These are phyloP conservation scores for Acholoe squamosa DNA, from an alignment of 2,888 invertebrate genomes.

Conservation along the genomic window DNA sequence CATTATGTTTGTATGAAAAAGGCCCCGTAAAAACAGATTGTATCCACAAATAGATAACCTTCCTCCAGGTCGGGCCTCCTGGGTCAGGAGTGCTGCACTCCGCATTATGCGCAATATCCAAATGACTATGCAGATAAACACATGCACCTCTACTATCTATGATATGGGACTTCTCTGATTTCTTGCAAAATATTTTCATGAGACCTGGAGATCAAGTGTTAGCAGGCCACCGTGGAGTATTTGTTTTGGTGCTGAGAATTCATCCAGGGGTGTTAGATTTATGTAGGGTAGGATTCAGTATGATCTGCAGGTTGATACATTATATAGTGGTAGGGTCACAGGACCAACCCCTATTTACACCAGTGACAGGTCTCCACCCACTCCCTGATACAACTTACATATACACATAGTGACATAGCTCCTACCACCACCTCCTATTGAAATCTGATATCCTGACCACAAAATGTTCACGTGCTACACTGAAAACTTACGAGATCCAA, in stretches of 20 bases:
- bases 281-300: neutral
- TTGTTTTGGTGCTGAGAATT: neutral
- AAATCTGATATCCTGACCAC: neutral
- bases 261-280: neutral
- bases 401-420: neutral
- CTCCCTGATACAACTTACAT: neutral
- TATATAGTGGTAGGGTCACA: neutral
- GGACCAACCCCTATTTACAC: conserved; percentile 13
- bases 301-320: neutral
- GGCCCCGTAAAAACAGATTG: neutral
- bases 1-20: neutral
- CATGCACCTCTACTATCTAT: neutral
- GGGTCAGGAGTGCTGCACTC: neutral
- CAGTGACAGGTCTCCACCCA: neutral
- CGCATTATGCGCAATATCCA: conserved; percentile 8
- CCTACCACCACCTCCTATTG: neutral
- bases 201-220: neutral
- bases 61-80: neutral
- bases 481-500: too few relatives aligned
- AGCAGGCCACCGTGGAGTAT: neutral
- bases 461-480: neutral
- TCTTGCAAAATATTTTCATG: conserved; percentile 12
- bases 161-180: neutral
- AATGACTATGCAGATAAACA: neutral
- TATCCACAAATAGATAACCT: conserved; percentile 10